phyloP scores from a whole-genome alignment of 2,113 vertebrate species.

The Carlito syrichta region DNA sequence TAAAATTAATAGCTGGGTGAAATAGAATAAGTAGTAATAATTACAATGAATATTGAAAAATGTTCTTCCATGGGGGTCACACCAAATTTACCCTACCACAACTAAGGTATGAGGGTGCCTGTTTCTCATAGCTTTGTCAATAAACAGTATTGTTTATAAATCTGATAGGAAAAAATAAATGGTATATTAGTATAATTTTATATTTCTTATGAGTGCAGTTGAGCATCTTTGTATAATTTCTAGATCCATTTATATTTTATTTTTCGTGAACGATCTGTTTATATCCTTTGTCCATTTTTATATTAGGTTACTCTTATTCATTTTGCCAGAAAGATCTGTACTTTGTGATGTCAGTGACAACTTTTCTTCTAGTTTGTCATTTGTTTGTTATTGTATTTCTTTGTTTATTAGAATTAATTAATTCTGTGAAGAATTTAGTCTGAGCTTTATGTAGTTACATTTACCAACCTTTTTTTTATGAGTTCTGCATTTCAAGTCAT shows the following conservation, averaged over 20 bases:
- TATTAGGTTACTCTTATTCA: background rate
- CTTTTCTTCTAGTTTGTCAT: slow-evolving; percentile 14
- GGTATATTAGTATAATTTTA: background rate
- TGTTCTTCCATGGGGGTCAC: background rate
- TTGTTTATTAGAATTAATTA: no score
- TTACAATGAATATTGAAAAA: slow-evolving; percentile 35
- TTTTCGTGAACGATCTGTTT: background rate
- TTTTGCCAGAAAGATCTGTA: background rate
- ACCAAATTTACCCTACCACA: background rate
- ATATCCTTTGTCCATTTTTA: background rate
- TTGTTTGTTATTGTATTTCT: background rate
- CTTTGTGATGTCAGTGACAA: background rate
- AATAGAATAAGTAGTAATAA: background rate
- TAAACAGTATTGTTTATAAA: background rate
- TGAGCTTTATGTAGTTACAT: slow-evolving; percentile 34
- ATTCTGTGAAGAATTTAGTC: background rate
- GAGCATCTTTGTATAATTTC: slow-evolving; percentile 4
- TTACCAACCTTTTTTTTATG: slow-evolving; percentile 17
- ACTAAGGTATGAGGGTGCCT: background rate
- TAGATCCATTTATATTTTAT: slow-evolving; percentile 1
- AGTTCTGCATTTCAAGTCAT: background rate
- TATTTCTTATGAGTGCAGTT: slow-evolving; percentile 18
- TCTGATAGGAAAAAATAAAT: slow-evolving; percentile 27
- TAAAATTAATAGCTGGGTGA: slow-evolving; percentile 12
- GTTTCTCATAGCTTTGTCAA: background rate